Evolutionary conservation across 2,113 vertebrate genomes (phyloP), one percentile per base, ranked within the genome.

Genomic region (Muscicapa adusta): DNA sequence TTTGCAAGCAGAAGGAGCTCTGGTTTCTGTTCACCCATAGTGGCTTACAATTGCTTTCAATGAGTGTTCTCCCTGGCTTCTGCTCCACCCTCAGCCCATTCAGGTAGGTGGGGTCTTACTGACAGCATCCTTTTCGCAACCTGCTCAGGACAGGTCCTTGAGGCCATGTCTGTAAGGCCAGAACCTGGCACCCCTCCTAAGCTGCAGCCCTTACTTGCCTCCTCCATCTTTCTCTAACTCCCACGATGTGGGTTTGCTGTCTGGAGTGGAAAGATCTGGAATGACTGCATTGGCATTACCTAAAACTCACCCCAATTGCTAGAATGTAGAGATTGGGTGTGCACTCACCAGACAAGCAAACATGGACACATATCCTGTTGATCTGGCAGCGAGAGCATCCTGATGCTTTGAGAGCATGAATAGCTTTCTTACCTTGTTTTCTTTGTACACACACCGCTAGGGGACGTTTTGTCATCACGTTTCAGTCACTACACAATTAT

Each of bases 401-500:
- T 31, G 38, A n/a, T 28, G 56, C 43, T 68, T 31, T 43, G 65
- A 70, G 62, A 68, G 26, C 3, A 1, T 0, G 0, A 38, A 10
- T 0, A 81, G 16, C 12, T 31, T 91, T 13, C 34, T 54, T 34
- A 6, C 38, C 65, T 53, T 48, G 34, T 48, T 93, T 78, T 60
- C 65, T 53, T 40, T 74, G 65, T 82, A 33, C 20, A 31, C 57
- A 24, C 67, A 36, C 91, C 94, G 78, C 89, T 94, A 94, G 93
- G 76, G 93, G 95, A 80, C 94, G 91, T 94, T 94, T 95, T 28
- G 84, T 63, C 87, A 93, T 94, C 89, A 68, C 8, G 29, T 84
- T 94, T 93, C 5, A 3, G 67, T 86, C 1, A 0, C 33, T 31
- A 26, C 18, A 19, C 43, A 29, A 5, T 73, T 88, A 68, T 8